Base-by-base conservation (phyloP, 2,888 invertebrate genomes). In the Kuschelorhynchus macadamiae region DNA sequence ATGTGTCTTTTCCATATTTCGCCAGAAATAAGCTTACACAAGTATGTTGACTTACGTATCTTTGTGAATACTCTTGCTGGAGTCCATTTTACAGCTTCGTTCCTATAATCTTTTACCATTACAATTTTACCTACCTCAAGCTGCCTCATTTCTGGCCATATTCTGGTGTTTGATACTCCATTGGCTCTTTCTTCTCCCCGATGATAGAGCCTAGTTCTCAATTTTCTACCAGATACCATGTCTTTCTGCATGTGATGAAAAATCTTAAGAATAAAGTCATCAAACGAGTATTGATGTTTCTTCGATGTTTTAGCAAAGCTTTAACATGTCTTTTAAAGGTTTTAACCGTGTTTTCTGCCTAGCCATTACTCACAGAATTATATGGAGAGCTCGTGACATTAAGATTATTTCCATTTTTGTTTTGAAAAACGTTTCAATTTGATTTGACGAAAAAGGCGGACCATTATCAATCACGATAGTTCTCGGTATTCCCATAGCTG, bases 401-500 rank as follows among this genome's bases (percentile, higher is more conserved):
- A 7, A 5, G 25, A 5, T 5, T 25, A 25, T 25, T 25, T n/a
- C n/a, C n/a, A 25, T 25, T 25, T 25, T 25, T 25, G 25, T 25
- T n/a, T n/a, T 25, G 25, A 25, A 25, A 25, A 25, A 25, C 7
- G 3, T 25, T 7, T 25, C 25, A 5, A 5, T 25, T 25, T 25
- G 4, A 5, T 7, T 25, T 25, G 25, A 25, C 7, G 7, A 5
- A 25, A 25, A 25, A 7, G 25, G 25, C 7, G 25, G 36, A 7
- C 36, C 36, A 36, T 36, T 36, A 11, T 36, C 36, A 11, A 4
- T 9, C 11, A 36, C 36, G 2, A 36, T 11, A 12, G 36, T 12
- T 36, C 11, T 12, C 11, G 36, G 25, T 3, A 25, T 25, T 5
- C 25, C 25, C 25, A 36, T 36, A 7, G 36, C 36, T 9, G 76